Conservation (phyloP, 2,113 vertebrate genomes). For the Anas platyrhynchos region DNA sequence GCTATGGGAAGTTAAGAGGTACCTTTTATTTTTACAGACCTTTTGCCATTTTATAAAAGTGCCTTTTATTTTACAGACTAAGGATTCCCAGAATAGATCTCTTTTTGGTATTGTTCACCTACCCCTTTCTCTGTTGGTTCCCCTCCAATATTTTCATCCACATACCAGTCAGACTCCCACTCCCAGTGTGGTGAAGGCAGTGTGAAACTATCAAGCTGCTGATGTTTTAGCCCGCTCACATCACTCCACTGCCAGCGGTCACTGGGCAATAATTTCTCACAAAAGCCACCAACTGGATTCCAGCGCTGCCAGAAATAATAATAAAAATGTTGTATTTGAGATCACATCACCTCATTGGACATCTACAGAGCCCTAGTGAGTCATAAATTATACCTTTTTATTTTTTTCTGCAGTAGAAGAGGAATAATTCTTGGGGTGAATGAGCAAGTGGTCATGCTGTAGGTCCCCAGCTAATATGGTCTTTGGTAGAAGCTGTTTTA, state of each 20-base stretch:
- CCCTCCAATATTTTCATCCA: conserved; percentile 95
- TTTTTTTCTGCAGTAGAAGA: not conserved
- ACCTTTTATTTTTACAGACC: not conserved
- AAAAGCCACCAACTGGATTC: conserved; percentile 96
- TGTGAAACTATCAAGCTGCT: conserved; percentile 83
- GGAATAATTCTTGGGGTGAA: not conserved
- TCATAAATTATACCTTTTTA: not conserved
- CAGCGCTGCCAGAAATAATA: conserved; percentile 84
- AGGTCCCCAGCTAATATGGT: not conserved
- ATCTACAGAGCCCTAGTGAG: not conserved
- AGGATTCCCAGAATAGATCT: conserved; percentile 21
- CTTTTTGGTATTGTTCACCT: conserved; percentile 70
- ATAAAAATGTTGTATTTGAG: not conserved
- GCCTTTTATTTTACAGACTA: conserved; percentile 13
- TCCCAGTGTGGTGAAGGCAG: conserved; percentile 93
- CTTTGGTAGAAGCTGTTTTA: not conserved
- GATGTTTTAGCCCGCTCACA: conserved; percentile 89
- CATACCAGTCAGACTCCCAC: conserved; percentile 96
- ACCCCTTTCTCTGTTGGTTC: conserved; percentile 96
- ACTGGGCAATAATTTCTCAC: conserved; percentile 91
- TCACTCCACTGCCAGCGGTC: conserved; percentile 99
- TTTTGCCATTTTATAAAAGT: not conserved
- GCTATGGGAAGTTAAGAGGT: not conserved
- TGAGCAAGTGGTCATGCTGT: not conserved
- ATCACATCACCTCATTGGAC: not conserved